Base-by-base conservation (phyloP, 2,888 invertebrate genomes). In the Hecatera dysodea region DNA sequence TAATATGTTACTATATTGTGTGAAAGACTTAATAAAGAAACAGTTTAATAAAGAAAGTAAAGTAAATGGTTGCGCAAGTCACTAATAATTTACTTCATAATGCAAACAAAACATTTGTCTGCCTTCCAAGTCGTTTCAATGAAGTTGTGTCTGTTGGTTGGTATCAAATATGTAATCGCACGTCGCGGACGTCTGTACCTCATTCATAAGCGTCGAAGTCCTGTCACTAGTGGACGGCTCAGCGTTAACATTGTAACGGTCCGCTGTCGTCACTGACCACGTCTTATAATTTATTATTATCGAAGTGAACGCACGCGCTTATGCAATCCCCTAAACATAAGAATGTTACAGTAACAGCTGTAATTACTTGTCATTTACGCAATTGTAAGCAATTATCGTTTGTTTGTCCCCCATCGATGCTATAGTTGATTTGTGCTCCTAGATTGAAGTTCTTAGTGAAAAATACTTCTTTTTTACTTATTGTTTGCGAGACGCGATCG, bases 221-320 rank as follows among this genome's bases (percentile, higher is more conserved):
- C 76, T 77, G 83, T 69, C 53, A 62, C 71, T 44, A 60, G 42
- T 68, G 80, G 81, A 75, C 77, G 68, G 44, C 78, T 68, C 72
- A 73, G 79, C 76, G 80, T 75, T 80, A 81, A 69, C 67, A 59
- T 67, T 59, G 55, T 83, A 81, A 83, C 81, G 77, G 68, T 72
- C 36, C 48, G 62, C 67, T 72, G 69, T 64, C 72, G 56, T 62
- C 77, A 72, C 65, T 63, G 57, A 36, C 67, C 55, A 68, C 42
- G 71, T 75, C 61, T 60, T 61, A 62, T 80, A 68, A 62, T 80
- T 60, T 69, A 70, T 65, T 81, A 78, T 73, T 73, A 71, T 59
- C 64, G 77, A 71, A 62, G 64, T 56, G 67, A n/a, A 56, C 57
- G 61, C 63, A 65, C 60, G 71, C 77, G 64, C 63, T 56, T 36